Conservation (phyloP, 2,888 invertebrate genomes). For the Melanophora roralis region DNA sequence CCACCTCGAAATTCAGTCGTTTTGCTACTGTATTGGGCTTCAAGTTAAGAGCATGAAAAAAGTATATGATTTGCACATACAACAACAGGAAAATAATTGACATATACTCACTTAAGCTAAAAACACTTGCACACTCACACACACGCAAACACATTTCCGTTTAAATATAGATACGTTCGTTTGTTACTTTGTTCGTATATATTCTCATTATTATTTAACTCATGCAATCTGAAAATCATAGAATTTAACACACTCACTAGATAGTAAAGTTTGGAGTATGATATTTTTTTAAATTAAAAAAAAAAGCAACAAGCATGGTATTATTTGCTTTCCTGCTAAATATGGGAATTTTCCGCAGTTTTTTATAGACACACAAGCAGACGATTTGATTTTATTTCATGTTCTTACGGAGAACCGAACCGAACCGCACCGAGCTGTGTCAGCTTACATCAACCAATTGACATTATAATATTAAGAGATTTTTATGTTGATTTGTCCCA, state of each 20-base stretch:
- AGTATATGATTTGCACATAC: slow-evolving; percentile 32
- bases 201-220: slow-evolving; percentile 46
- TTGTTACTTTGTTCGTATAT: too few relatives aligned
- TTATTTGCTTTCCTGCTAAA: slow-evolving; percentile 45
- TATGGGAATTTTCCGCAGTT: slow-evolving; percentile 38
- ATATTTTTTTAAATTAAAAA: not conserved
- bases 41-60: slow-evolving; percentile 43
- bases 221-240: slow-evolving; percentile 46
- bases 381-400: not conserved
- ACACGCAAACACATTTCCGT: not conserved
- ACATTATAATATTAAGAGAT: slow-evolving; percentile 49
- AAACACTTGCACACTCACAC: slow-evolving; percentile 30
- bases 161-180: not conserved
- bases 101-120: not conserved
- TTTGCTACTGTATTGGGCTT: slow-evolving; percentile 55
- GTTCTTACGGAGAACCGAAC: too few relatives aligned
- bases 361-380: slow-evolving; percentile 38
- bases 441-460: slow-evolving; percentile 36
- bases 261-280: slow-evolving; percentile 48
- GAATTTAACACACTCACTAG: slow-evolving; percentile 37
- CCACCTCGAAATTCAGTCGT: slow-evolving; percentile 64
- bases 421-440: slow-evolving; percentile 25
- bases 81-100: too few relatives aligned
- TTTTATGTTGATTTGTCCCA: slow-evolving; percentile 14
- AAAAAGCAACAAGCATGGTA: slow-evolving; percentile 7